phyloP scores from a whole-genome alignment of 2,888 invertebrate genomes.

The Ormia ochracea region DNA sequence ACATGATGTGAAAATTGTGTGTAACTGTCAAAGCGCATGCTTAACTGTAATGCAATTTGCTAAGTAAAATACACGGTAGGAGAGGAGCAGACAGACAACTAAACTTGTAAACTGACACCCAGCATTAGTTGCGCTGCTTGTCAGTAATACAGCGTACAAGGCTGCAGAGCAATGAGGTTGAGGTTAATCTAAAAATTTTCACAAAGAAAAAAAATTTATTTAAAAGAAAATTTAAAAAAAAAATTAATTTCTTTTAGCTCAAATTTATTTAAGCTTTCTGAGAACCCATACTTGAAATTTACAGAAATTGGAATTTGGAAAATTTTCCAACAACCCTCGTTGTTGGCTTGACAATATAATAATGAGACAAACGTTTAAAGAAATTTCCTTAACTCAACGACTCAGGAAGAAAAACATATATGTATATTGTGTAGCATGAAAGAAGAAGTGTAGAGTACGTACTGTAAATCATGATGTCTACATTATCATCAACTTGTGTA shows the following conservation, averaged over 20 bases:
- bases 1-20: slow-evolving; percentile 59
- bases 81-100: background rate
- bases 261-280: background rate
- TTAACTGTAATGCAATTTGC: slow-evolving; percentile 57
- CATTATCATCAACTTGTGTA: slow-evolving; percentile 29
- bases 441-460: slow-evolving; percentile 9
- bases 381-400: background rate
- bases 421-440: background rate
- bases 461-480: slow-evolving; percentile 28
- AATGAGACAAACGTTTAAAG: background rate
- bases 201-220: background rate
- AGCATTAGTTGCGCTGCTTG: background rate
- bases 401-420: background rate
- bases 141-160: background rate
- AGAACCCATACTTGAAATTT: background rate
- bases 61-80: background rate
- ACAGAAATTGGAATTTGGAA: background rate
- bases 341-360: background rate
- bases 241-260: background rate
- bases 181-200: background rate
- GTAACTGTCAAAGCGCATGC: slow-evolving; percentile 61
- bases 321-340: background rate
- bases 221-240: background rate
- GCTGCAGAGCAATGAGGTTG: background rate
- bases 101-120: slow-evolving; percentile 38